These are phyloP conservation scores for Romanomermis culicivorax DNA, from an alignment of 2,888 invertebrate species.

Conservation along the genomic window DNA sequence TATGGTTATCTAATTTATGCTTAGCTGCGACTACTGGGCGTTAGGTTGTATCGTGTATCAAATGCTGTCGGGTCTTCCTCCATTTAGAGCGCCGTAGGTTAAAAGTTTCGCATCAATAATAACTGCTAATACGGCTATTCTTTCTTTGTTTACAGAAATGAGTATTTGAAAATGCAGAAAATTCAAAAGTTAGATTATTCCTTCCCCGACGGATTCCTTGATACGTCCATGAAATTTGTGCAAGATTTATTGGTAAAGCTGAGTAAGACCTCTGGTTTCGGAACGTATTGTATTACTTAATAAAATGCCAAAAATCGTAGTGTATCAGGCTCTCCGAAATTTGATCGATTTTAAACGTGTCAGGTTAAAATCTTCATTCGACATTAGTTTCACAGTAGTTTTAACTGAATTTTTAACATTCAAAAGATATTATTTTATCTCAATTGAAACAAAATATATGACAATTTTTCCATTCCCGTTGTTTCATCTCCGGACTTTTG, in stretches of 20 bases:
- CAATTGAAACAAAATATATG: slow-evolving; percentile 7
- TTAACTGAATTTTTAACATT: slow-evolving; percentile 16
- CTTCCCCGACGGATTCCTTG: slow-evolving; percentile 73
- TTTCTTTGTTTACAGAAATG: slow-evolving; percentile 41
- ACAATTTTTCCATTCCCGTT: no score
- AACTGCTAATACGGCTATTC: no score
- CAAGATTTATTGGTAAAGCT: slow-evolving; percentile 47
- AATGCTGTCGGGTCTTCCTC: slow-evolving; percentile 76
- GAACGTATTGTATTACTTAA: no score
- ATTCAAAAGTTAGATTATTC: slow-evolving; percentile 70
- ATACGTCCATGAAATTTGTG: slow-evolving; percentile 64
- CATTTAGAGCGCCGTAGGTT: slow-evolving; percentile 52
- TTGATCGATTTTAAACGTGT: no score
- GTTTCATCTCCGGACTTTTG: no score
- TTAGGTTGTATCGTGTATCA: slow-evolving; percentile 88
- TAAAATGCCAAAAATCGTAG: no score
- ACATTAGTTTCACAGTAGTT: no score
- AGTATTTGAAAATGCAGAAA: slow-evolving; percentile 86
- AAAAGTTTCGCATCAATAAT: no score
- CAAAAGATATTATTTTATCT: slow-evolving; percentile 4
- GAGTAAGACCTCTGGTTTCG: background rate
- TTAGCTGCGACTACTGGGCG: slow-evolving; percentile 77
- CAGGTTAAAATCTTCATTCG: no score
- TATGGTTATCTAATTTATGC: slow-evolving; percentile 12
- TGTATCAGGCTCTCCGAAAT: no score